phyloP scores from a whole-genome alignment of 2,113 vertebrate genomes.

The Tachysurus vachellii region DNA sequence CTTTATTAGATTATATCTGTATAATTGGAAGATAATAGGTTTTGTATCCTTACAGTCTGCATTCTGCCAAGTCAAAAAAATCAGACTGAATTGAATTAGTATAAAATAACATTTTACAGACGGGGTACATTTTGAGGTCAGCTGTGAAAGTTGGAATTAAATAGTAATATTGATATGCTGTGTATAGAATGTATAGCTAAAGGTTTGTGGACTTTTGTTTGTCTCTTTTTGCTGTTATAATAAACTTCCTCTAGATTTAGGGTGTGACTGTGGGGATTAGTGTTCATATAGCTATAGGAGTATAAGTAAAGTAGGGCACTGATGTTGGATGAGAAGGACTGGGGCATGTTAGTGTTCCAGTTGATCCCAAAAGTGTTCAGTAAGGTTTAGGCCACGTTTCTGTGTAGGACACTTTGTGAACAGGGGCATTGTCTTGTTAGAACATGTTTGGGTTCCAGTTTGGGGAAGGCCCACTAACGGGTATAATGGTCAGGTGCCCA shows the following conservation, averaged over 20 bases:
- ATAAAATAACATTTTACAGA: constrained; percentile 27
- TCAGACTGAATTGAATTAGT: constrained; percentile 2
- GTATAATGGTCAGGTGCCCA: no score
- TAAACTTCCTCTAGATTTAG: neutral
- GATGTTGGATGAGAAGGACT: neutral
- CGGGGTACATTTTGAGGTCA: constrained; percentile 7
- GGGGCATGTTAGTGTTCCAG: neutral
- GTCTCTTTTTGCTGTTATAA: neutral
- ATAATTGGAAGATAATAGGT: constrained; percentile 1
- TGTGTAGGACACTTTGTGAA: neutral
- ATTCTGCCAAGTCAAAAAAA: neutral
- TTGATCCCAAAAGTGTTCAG: neutral
- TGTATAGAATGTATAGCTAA: neutral
- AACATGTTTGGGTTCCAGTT: no score
- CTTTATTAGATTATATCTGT: constrained; percentile 21
- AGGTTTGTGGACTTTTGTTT: neutral
- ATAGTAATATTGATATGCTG: neutral
- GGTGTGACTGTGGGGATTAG: neutral
- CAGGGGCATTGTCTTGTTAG: neutral
- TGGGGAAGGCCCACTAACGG: no score
- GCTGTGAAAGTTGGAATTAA: neutral
- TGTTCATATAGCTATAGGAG: neutral
- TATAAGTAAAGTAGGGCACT: neutral
- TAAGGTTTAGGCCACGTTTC: neutral
- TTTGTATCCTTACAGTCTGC: neutral